Percentiles rank a stretch among this genome's conserved stretches.
Conservation (phyloP, 2,113 vertebrate species). For the Hemibagrus wyckioides region DNA sequence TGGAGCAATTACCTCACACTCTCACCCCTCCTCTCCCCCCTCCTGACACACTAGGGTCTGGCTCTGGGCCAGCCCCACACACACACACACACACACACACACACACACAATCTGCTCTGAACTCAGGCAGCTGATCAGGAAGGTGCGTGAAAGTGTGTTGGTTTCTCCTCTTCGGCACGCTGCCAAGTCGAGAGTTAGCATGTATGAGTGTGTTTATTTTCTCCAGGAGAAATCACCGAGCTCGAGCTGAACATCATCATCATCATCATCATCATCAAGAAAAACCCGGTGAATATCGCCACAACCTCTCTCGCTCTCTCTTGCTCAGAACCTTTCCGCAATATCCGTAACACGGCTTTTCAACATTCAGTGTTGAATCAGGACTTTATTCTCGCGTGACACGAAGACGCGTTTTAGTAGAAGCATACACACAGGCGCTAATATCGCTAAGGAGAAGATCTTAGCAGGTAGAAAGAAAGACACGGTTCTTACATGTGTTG, state of each 20-base stretch:
- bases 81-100: constrained; percentile 29
- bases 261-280: not conserved
- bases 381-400: not conserved
- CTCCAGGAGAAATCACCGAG: constrained; percentile 24
- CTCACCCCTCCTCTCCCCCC: constrained; percentile 47
- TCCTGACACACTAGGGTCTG: constrained; percentile 26
- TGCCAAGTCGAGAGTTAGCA: not conserved
- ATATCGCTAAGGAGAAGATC: not conserved
- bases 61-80: constrained; percentile 30
- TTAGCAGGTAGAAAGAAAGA: not conserved
- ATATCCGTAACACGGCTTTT: not conserved
- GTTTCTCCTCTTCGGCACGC: constrained; percentile 39
- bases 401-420: not conserved
- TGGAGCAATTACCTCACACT: constrained; percentile 72
- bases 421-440: not conserved
- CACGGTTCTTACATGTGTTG: no score
- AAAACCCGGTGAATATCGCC: not conserved
- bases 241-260: constrained; percentile 19
- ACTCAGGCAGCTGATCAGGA: constrained; percentile 29
- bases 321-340: not conserved
- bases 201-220: constrained; percentile 21
- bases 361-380: no score
- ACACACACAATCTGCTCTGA: constrained; percentile 24
- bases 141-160: constrained; percentile 25
- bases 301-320: not conserved